These are phyloP conservation scores for Axinella damicornis DNA, from an alignment of 37 sponge, comb jelly and placozoan genomes.

Conservation along the genomic window DNA sequence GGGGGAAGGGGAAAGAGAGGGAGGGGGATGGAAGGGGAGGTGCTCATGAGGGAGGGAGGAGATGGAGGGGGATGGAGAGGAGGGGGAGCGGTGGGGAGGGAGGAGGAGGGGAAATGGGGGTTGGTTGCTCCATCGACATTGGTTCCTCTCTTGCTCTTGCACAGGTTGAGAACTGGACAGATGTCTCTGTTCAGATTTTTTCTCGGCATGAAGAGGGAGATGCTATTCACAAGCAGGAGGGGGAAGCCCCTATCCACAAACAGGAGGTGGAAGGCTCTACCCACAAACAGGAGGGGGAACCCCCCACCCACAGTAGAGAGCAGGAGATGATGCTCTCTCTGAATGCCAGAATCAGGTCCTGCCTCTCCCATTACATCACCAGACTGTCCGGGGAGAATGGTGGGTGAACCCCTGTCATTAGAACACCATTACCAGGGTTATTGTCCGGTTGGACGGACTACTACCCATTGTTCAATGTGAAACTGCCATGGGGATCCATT, in stretches of 20 bases:
- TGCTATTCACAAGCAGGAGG: no score
- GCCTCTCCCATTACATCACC: slow-evolving; percentile 13
- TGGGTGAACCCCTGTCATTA: background rate
- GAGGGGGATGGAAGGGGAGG: background rate
- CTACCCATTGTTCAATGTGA: no score
- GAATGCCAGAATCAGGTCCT: slow-evolving; percentile 25
- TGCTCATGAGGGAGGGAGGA: background rate
- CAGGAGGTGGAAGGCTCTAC: slow-evolving; percentile 28
- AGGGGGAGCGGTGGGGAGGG: background rate
- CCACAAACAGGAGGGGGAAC: background rate
- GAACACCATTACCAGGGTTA: no score
- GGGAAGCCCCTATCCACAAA: no score
- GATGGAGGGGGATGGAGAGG: no score
- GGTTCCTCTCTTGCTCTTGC: background rate
- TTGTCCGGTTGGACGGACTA: no score
- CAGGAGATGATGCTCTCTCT: slow-evolving; percentile 47
- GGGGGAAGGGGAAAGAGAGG: no score
- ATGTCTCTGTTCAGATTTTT: slow-evolving; percentile 76
- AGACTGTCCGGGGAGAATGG: slow-evolving; percentile 91
- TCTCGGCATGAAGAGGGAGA: slow-evolving; percentile 47
- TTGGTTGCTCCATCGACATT: background rate
- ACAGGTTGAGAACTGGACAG: slow-evolving; percentile 81
- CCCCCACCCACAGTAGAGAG: background rate
- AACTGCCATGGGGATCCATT: no score
- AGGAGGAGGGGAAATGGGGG: background rate